These are phyloP conservation scores for Eupithecia insigniata DNA, from an alignment of 2,888 invertebrate species.

Conservation along the genomic window DNA sequence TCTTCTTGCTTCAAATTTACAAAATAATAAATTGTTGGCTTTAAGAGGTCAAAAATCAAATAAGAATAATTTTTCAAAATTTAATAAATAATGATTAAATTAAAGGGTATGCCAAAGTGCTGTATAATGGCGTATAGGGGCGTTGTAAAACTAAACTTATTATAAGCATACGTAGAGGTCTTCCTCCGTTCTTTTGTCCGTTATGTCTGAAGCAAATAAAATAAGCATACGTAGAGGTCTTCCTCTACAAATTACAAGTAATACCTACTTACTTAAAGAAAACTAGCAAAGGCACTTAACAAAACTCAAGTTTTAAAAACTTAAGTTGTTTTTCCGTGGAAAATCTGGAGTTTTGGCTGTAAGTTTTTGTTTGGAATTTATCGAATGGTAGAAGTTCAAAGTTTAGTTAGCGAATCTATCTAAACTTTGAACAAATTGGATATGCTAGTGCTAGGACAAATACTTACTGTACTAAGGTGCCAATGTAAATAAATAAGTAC, in stretches of 20 bases:
- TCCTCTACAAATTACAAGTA: neutral
- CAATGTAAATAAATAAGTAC: neutral
- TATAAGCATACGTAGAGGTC: no score
- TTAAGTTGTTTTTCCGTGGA: no score
- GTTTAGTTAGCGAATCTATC: neutral
- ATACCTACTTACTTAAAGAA: neutral
- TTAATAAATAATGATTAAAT: no score
- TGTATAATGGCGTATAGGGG: no score
- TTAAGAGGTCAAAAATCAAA: no score
- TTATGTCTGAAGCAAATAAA: slow-evolving; percentile 19
- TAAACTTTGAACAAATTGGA: no score
- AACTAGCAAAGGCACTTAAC: neutral
- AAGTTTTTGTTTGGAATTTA: neutral
- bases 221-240: neutral
- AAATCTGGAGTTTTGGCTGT: neutral
- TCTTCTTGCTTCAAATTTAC: no score
- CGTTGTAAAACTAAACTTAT: no score
- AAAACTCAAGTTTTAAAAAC: neutral
- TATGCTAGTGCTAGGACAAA: neutral
- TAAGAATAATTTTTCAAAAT: no score
- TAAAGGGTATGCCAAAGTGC: no score
- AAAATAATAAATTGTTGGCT: no score
- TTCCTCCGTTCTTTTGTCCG: slow-evolving; percentile 29
- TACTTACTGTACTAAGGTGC: neutral
- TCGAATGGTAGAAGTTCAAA: no score